Evolutionary conservation across 2,797 vertebrate species (phyloP), one percentile per base, ranked within the genome.

Genomic region (Onychomys leucogaster): DNA sequence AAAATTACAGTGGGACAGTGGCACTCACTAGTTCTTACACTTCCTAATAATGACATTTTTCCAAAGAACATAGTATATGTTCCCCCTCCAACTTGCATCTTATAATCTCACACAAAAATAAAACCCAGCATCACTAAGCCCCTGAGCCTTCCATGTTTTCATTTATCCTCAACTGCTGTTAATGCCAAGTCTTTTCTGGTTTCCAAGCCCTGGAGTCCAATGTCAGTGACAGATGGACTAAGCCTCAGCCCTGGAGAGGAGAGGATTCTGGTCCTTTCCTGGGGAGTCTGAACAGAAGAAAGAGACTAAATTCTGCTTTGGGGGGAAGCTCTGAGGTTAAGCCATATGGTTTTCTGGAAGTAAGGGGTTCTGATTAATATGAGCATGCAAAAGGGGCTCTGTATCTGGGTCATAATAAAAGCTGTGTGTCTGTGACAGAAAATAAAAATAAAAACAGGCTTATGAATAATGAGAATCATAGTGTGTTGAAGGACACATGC

Each of bases 161-260:
- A 95, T 96, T 96, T 96, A 89, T 96, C 73, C 80, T 96, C 85
- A 78, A 78, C 23, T 78, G 69, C 91, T 90, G 49, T 49, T 93
- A 37, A 85, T 93, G 96, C 97, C 96, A 97, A 82, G 71, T 90
- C 87, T 95, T 57, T 95, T 93, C 83, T 95, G 89, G 71, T 97
- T 90, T 95, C 93, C 94, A 96, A 96, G 86, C 88, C 93, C 94
- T 69, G 93, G 95, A 96, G 94, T 77, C 94, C 94, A 96, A 27
- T 95, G 93, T 97, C 95, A 86, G 95, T 96, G 94, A 97, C 97
- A 98, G 97, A 98, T 98, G 97, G 98, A 96, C 94, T 52, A 73
- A 91, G 95, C 80, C 91, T 95, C 83, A 87, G 91, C 95, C 96
- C 94, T 82, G 67, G 94, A 96, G 96, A 97, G 83, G 46, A 94